Evolutionary conservation across 64 coral and sea anemone species (phyloP).

Genomic region (Montipora cactus): DNA sequence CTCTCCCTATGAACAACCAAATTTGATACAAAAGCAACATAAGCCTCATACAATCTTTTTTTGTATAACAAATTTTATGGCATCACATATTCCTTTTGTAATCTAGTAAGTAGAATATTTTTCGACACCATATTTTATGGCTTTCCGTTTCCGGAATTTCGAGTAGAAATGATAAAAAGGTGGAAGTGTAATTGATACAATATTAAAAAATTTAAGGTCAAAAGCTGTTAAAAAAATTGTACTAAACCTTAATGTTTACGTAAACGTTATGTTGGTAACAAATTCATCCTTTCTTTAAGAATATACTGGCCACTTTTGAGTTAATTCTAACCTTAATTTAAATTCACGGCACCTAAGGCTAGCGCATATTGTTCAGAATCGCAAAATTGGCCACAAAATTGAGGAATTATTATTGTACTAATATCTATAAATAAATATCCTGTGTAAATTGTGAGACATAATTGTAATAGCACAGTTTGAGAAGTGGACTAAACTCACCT

Average conservation of each 20-base stretch:
- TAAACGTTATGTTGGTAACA: too few relatives aligned
- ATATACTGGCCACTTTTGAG: background rate
- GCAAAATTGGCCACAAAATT: background rate
- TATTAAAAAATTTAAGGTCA: background rate
- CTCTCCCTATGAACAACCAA: slow-evolving; percentile 15
- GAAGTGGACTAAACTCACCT: slow-evolving; percentile 25
- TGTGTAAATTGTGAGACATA: background rate
- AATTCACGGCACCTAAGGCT: background rate
- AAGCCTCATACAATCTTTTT: background rate
- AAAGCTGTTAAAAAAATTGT: background rate
- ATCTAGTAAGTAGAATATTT: background rate
- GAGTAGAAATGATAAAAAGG: background rate
- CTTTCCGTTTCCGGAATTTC: too few relatives aligned
- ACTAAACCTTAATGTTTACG: too few relatives aligned
- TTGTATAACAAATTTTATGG: background rate
- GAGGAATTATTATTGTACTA: background rate
- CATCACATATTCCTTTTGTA: background rate
- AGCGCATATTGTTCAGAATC: background rate
- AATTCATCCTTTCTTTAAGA: background rate
- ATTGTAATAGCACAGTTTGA: background rate
- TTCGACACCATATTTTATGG: background rate
- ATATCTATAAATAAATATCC: background rate
- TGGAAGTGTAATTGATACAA: background rate
- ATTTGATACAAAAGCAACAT: background rate
- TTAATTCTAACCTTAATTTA: background rate